A percentile compares a stretch with the other conserved stretches of the same genome.
These are phyloP conservation scores for Pseudeuparius sepicola DNA, from an alignment of 2,888 invertebrate genomes.

Conservation along the genomic window DNA sequence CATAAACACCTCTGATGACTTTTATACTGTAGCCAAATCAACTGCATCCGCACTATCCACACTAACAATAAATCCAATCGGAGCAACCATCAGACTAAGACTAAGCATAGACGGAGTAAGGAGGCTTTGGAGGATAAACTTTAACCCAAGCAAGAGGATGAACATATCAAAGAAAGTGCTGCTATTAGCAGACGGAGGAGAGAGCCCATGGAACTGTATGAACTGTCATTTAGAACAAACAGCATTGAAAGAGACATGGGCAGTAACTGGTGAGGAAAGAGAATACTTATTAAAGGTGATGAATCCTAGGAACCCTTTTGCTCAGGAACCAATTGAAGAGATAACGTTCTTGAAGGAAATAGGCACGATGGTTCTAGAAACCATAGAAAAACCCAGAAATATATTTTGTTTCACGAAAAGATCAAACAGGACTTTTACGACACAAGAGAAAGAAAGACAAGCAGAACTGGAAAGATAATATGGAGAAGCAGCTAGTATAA, in stretches of 20 bases:
- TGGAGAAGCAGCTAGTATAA: constrained; percentile 1
- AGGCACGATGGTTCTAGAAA: constrained; percentile 8
- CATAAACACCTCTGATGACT: constrained; percentile 22
- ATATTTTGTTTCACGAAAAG: constrained; percentile 15
- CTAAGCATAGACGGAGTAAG: constrained; percentile 19
- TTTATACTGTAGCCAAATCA: constrained; percentile 19
- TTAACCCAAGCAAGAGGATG: constrained; percentile 4
- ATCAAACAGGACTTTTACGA: constrained; percentile 14
- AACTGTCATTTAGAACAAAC: constrained; percentile 13
- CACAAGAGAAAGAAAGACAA: constrained; percentile 10
- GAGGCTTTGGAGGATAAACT: constrained; percentile 24
- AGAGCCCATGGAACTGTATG: constrained; percentile 2
- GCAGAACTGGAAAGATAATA: not conserved
- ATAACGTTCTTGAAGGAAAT: constrained; percentile 15
- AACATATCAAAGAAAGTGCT: constrained; percentile 4
- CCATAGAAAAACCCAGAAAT: constrained; percentile 15
- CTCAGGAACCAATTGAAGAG: constrained; percentile 1
- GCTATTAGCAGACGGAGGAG: constrained; percentile 11
- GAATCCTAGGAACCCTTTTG: constrained; percentile 13
- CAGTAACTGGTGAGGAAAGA: constrained; percentile 1
- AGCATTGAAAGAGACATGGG: not conserved
- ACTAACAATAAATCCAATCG: constrained; percentile 20
- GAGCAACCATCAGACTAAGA: constrained; percentile 19
- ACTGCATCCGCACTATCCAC: constrained; percentile 17
- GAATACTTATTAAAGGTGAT: constrained; percentile 6